Conservation (phyloP, 2,888 invertebrate species). For the Ormia ochracea region DNA sequence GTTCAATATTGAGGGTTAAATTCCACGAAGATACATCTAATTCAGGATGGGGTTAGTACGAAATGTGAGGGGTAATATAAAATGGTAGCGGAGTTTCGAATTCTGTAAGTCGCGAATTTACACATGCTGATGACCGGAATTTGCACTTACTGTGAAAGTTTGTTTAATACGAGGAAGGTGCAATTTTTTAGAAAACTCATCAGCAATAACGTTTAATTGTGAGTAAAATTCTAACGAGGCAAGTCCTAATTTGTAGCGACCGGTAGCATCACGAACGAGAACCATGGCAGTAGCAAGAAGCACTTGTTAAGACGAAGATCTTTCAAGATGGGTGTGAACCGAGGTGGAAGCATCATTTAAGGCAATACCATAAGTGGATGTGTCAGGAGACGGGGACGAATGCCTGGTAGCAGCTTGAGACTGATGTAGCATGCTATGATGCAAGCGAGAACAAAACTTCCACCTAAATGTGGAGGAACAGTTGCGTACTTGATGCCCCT, state of each 20-base stretch:
- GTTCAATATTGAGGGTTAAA: constrained; percentile 34
- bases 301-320: no score
- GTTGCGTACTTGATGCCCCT: constrained; percentile 24
- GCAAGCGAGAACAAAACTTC: constrained; percentile 4
- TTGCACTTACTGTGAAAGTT: constrained; percentile 36
- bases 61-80: constrained; percentile 54
- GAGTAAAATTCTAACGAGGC: constrained; percentile 55
- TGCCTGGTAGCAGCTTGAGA: no score
- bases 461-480: constrained; percentile 32
- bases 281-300: no score
- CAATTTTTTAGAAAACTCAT: constrained; percentile 45
- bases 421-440: no score
- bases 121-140: constrained; percentile 21
- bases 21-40: constrained; percentile 42
- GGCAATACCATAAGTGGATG: no score
- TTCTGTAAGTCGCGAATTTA: constrained; percentile 37
- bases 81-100: constrained; percentile 23
- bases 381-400: no score
- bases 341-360: no score
- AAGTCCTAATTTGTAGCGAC: constrained; percentile 41
- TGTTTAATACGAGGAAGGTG: constrained; percentile 37
- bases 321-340: no score
- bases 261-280: no score
- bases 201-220: constrained; percentile 48
- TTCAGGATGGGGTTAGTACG: constrained; percentile 38